Base-by-base conservation (phyloP, 2,113 vertebrate species). In the Solea senegalensis region DNA sequence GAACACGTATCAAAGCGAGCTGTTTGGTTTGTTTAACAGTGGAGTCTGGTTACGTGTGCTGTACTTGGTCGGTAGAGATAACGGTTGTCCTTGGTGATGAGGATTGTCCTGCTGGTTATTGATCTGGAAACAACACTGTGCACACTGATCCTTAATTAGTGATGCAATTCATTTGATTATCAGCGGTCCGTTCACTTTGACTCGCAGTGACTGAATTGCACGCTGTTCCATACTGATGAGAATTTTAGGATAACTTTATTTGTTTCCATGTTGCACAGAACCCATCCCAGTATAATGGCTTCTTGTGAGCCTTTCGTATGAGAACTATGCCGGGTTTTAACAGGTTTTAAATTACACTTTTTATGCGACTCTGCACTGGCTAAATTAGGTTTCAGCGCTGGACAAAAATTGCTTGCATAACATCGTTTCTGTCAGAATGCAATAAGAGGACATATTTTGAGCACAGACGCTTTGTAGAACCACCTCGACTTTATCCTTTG, bases 31-130 rank as follows among this genome's bases (percentile, higher is more conserved):
- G 27, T 69, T 57, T 0, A 69, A 14, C 14, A 48, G 60, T 16
- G 21, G 39, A 34, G 28, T 27, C 3, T 45, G 40, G 72, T 54
- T 51, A 28, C 49, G 26, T 27, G 52, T 27, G 52, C 49, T 61
- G 51, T 48, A 16, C 34, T 56, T 54, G 41, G 68, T 49, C 51
- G 63, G 77, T 53, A 41, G 69, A 14, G 52, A 3, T 34, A 16
- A 8, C 53, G 9, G 59, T 54, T 51, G 65, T 61, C 81, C 76
- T 72, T 59, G 40, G 46, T 76, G 77, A 75, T 52, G 65, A 69
- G 26, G 46, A 69, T 15, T 41, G 52, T 71, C 58, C 62, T 71
- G 63, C 56, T 65, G 76, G 51, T 52, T 54, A 50, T 40, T 48
- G 54, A 65, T 27, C 67, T 51, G 39, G 53, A 13, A 64, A 57